Evolutionary conservation across 1,140 invertebrate genomes (phyloP), one percentile per base, ranked within the genome.

Genomic region (Drosophila chauvacae): DNA sequence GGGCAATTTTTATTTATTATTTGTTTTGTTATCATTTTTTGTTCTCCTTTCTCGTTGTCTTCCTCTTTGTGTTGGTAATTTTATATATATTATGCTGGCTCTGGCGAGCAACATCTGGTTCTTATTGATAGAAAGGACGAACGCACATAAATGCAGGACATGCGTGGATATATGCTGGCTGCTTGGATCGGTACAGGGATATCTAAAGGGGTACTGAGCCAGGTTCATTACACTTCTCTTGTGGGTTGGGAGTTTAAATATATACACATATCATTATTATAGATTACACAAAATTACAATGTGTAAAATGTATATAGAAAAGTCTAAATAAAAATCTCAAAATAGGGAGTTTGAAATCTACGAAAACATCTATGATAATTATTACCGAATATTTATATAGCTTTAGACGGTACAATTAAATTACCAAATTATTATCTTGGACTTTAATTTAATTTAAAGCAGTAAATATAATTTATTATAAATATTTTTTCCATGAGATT

Each of bases 1-100:
- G 53, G 71, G 85, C 87, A 84, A 81, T 82, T 79, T 75, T 72
- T 69, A 76, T 73, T 79, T 81, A 59, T 63, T 64, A 69, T 83
- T 83, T 71, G 30, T 61, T 73, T 72, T 59, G 55, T 68, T 66
- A 44, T 64, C 62, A 37, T 55, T 55, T 37, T 23, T 35, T 35
- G 14, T 56, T 4, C 13, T 48, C 11, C 3, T 30, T n/a, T 26
- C n/a, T 33, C 33, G 30, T 48, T 51, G 18, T 45, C 6, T 45
- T 45, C 44, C 20, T 23, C 9, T 39, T 26, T 50, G 23, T 44
- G 53, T 41, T 68, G 68, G 74, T 63, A 59, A 63, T 23, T 70
- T 59, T 50, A 58, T 72, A 71, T 59, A 60, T 59, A 68, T 56
- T 39, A 55, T 71, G 66, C 45, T 60, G 42, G 65, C 53, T 14